Base-by-base conservation (phyloP, 2,113 vertebrate species). In the Dolichotis patagonum region DNA sequence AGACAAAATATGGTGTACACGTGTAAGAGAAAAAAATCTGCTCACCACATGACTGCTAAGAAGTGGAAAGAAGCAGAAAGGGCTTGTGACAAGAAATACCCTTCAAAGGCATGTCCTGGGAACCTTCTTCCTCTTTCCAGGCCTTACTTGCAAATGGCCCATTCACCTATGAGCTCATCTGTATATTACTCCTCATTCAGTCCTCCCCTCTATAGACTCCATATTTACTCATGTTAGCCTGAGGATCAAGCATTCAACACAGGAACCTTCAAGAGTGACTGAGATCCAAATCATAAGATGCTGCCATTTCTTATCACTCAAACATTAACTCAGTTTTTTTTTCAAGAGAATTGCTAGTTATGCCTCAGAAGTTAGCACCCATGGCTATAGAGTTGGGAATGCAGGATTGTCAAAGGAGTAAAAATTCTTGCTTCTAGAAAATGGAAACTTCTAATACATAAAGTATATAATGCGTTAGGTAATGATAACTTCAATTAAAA, bases 401-500 rank as follows among this genome's bases (percentile, higher is more conserved):
- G 54, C 0, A 56, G 13, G 38, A 35, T 0, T 78, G 30, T 22
- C 22, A 54, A 65, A 95, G 85, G 28, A 84, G 16, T 35, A 58
- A 71, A 90, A 93, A 78, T 73, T 32, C 12, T 71, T 78, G 46
- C 32, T 41, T 94, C 9, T 17, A 16, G 78, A 91, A 84, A 19
- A 26, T 43, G 20, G 54, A 75, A 89, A 65, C 14, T 19, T 88
- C 83, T 54, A 88, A 46, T 88, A 14, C 56, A 52, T 80, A 12
- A 62, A 80, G 56, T n/a, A 30, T 14, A 54, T 5, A 86, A 9
- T 56, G 80, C 95, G 38, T 13, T 49, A 94, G 67, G 43, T 35
- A 54, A 30, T 38, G 54, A 73, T 96, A 95, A 96, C 7, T 88
- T 38, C 73, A 73, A 58, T 54, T n/a, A 52, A 85, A 82, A 96